Conservation (phyloP, 53 echinoderm and acorn worm genomes). For the Crossaster papposus region DNA sequence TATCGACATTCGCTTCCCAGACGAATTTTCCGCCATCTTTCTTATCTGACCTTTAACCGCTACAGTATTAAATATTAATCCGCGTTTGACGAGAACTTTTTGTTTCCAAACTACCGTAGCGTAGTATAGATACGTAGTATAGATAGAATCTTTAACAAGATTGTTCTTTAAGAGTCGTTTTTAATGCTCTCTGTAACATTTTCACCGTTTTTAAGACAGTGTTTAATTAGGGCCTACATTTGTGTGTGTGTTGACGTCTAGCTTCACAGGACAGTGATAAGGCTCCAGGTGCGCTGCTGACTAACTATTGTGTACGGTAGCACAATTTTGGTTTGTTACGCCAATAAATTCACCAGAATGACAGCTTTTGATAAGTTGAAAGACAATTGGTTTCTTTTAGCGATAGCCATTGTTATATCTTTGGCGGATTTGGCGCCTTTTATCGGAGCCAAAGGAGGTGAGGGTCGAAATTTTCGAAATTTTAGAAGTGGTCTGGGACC, state of each 20-base stretch:
- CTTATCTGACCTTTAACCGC: slow-evolving; percentile 41
- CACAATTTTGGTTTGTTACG: neutral
- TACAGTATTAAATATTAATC: slow-evolving; percentile 15
- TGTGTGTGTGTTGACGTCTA: neutral
- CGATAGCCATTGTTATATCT: slow-evolving; percentile 81
- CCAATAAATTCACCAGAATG: slow-evolving; percentile 62
- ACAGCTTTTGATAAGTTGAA: slow-evolving; percentile 78
- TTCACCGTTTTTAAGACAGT: too few species aligned
- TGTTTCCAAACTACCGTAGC: too few species aligned
- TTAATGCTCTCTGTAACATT: too few species aligned
- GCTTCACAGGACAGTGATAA: neutral
- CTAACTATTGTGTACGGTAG: neutral
- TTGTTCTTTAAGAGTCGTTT: too few species aligned
- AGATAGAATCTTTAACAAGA: too few species aligned
- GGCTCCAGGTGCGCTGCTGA: neutral
- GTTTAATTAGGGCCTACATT: too few species aligned
- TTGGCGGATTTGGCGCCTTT: slow-evolving; percentile 81
- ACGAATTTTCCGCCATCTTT: slow-evolving; percentile 85
- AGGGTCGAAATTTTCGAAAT: slow-evolving; percentile 8
- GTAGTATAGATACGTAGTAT: too few species aligned
- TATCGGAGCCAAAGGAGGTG: slow-evolving; percentile 94
- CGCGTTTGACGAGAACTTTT: neutral
- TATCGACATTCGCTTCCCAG: slow-evolving; percentile 68
- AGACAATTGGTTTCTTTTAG: slow-evolving; percentile 94
- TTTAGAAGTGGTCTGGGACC: slow-evolving; percentile 29